A percentile compares a stretch with the other conserved stretches of the same genome.
Conservation (phyloP, 1,140 invertebrate species). For the Globodera rostochiensis region DNA sequence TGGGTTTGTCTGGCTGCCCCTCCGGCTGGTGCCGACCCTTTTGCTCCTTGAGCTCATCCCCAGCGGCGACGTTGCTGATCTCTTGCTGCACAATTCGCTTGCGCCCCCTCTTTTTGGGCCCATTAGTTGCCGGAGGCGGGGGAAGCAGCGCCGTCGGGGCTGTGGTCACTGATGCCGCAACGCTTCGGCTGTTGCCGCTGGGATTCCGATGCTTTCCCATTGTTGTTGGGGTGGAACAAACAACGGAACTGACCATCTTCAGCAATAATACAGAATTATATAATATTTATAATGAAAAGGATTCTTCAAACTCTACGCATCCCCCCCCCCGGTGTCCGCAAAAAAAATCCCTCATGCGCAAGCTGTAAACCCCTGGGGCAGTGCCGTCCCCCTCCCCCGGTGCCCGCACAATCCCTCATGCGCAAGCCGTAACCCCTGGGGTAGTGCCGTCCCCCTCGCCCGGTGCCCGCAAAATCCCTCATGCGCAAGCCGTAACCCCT, state of each 20-base stretch:
- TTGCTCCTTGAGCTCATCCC: not conserved
- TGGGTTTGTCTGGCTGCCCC: not conserved
- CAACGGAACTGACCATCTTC: not conserved
- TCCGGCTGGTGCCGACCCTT: not conserved
- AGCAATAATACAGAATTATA: not conserved
- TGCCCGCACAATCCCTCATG: too few species aligned
- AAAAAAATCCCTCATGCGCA: too few species aligned
- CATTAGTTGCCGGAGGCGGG: not conserved
- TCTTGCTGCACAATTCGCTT: conserved; percentile 16
- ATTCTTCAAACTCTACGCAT: not conserved
- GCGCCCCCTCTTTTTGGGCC: conserved; percentile 24
- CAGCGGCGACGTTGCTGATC: not conserved
- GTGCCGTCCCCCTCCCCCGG: too few species aligned
- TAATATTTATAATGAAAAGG: too few species aligned
- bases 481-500: not conserved
- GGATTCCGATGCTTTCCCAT: not conserved
- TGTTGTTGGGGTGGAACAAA: not conserved
- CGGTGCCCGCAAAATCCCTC: not conserved
- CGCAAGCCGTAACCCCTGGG: too few species aligned
- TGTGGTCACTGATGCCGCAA: not conserved
- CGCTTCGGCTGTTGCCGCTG: conserved; percentile 2
- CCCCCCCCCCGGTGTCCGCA: not conserved
- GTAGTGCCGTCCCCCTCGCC: too few species aligned
- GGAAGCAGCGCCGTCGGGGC: conserved; percentile 4
- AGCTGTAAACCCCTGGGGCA: too few species aligned